Evolutionary conservation across 2,797 vertebrate species (phyloP).

Genomic region (Siniperca obscura): DNA sequence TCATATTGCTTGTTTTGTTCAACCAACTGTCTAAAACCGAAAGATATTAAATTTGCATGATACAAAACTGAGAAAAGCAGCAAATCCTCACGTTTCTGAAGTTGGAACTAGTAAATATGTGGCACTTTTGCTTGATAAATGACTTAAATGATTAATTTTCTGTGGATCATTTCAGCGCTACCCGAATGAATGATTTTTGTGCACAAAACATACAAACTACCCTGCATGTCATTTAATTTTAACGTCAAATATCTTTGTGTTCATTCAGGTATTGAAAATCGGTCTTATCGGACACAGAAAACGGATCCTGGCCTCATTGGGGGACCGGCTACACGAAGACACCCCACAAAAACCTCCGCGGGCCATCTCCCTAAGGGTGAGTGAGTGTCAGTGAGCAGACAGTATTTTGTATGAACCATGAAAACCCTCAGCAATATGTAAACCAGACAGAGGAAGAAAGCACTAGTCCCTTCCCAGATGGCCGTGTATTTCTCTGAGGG

Average conservation of each 20-base stretch:
- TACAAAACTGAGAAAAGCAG: neutral
- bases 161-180: neutral
- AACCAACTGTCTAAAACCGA: neutral
- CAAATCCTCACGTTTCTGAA: neutral
- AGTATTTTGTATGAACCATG: neutral
- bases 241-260: slow-evolving; percentile 25
- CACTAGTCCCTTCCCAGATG: slow-evolving; percentile 28
- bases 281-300: slow-evolving; percentile 96
- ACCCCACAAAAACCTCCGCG: slow-evolving; percentile 97
- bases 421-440: neutral
- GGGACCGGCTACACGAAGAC: slow-evolving; percentile 96
- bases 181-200: neutral
- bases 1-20: neutral
- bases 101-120: neutral
- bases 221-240: neutral
- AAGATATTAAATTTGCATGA: neutral
- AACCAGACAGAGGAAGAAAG: slow-evolving; percentile 11
- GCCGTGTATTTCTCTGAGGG: slow-evolving; percentile 20
- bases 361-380: slow-evolving; percentile 95
- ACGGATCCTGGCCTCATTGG: slow-evolving; percentile 94
- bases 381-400: slow-evolving; percentile 31
- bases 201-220: neutral
- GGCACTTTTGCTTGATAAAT: neutral
- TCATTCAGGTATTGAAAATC: slow-evolving; percentile 94
- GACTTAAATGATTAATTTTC: neutral